Evolutionary conservation across 2,113 vertebrate genomes (phyloP).

Genomic region (Datnioides undecimradiatus): DNA sequence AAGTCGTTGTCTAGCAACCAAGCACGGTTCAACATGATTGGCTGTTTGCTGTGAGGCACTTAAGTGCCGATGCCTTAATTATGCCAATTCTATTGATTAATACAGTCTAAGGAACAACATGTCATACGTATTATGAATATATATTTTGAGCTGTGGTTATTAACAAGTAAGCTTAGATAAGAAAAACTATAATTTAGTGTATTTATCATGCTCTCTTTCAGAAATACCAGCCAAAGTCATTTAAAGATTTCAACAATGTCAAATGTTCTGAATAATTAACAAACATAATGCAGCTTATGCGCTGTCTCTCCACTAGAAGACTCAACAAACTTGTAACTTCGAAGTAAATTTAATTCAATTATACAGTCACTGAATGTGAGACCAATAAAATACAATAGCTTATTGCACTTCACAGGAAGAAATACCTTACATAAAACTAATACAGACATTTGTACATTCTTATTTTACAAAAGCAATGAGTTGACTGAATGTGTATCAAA

Average conservation of each 20-base stretch:
- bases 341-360: conserved; percentile 24
- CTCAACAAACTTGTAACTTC: not conserved
- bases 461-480: conserved; percentile 5
- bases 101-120: no score
- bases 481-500: not conserved
- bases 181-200: not conserved
- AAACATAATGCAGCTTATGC: not conserved
- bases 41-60: not conserved
- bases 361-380: not conserved
- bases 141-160: not conserved
- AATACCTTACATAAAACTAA: not conserved
- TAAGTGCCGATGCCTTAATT: not conserved
- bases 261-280: not conserved
- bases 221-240: not conserved
- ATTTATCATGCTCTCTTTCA: not conserved
- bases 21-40: conserved; percentile 69
- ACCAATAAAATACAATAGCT: not conserved
- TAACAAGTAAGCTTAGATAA: not conserved
- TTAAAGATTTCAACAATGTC: not conserved
- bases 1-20: conserved; percentile 78
- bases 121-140: not conserved
- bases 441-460: not conserved
- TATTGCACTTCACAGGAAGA: conserved; percentile 5
- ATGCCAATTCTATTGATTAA: not conserved
- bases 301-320: not conserved